Evolutionary conservation across 2,888 invertebrate species (phyloP), one percentile per base, ranked within the genome.

Genomic region (Hesperia comma): DNA sequence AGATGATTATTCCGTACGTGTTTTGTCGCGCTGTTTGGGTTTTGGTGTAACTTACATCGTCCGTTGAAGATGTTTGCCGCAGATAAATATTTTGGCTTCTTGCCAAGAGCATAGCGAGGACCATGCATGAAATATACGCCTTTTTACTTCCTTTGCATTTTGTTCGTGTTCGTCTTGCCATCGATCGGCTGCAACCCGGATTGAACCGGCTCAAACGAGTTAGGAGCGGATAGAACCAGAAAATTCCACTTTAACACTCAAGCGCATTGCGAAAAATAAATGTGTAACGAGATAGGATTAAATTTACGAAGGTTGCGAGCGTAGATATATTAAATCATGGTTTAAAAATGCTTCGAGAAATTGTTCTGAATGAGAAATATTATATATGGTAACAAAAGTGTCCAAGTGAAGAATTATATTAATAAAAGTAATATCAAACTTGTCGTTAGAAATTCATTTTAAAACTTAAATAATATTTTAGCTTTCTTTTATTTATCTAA

Each of bases 51-150:
- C 66, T 66, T 66, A 66, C 66, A 66, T 60, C 53, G 66, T 55
- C 60, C 60, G 54, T 46, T 66, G 70, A 73, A 73, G 73, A 73
- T 71, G 70, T 72, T 71, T 70, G 69, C 71, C 72, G 68, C 69
- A 73, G 72, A 75, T 73, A 75, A 74, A 75, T 71, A 74, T 72
- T 72, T 74, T 74, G 74, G 75, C 68, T 41, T 62, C 67, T 60
- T 40, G 72, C 74, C 74, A 75, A 68, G 68, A 71, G 72, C 69
- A 68, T 70, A 71, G 70, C 69, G 71, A 67, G 68, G 69, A 71
- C 68, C 70, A 66, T 69, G 66, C 68, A 72, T 74, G 74, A 74
- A 71, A 74, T 74, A 73, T 74, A 73, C 66, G 70, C 69, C 72
- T 72, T 75, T 74, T 75, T 69, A 75, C 70, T 71, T 74, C 63